These are phyloP conservation scores for Raphicerus campestris DNA, from an alignment of 2,113 vertebrate species.

Conservation along the genomic window DNA sequence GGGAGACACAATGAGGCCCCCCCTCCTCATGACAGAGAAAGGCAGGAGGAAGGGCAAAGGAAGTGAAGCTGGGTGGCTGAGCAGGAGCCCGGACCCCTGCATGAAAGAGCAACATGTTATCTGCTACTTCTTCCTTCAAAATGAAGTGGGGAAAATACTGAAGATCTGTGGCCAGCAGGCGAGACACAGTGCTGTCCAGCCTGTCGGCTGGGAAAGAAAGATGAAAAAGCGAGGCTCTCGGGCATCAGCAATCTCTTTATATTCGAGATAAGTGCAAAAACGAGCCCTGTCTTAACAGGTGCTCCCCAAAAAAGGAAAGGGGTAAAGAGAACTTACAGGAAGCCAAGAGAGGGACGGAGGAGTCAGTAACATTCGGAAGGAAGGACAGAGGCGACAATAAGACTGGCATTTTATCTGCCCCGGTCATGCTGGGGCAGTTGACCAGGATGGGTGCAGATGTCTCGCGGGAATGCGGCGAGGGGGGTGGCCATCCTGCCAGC, in stretches of 20 bases:
- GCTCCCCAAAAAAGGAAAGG: slow-evolving; percentile 64
- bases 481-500: slow-evolving; percentile 65
- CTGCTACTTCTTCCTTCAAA: slow-evolving; percentile 54
- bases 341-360: slow-evolving; percentile 13
- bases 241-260: slow-evolving; percentile 79
- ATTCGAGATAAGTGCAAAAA: slow-evolving; percentile 78
- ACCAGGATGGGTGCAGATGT: slow-evolving; percentile 41
- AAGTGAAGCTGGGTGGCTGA: slow-evolving; percentile 2
- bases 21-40: slow-evolving; percentile 35
- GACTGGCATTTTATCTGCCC: slow-evolving; percentile 44
- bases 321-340: slow-evolving; percentile 52
- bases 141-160: slow-evolving; percentile 59
- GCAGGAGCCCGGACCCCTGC: slow-evolving; percentile 45
- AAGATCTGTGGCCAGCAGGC: slow-evolving; percentile 65
- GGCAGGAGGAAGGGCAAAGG: slow-evolving; percentile 49
- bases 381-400: slow-evolving; percentile 33
- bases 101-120: slow-evolving; percentile 72
- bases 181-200: slow-evolving; percentile 70
- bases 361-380: background rate
- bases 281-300: slow-evolving; percentile 70
- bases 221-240: slow-evolving; percentile 77
- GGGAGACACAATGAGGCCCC: slow-evolving; percentile 21
- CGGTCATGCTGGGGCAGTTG: slow-evolving; percentile 15
- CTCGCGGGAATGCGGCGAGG: slow-evolving; percentile 10
- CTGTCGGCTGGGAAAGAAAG: slow-evolving; percentile 72